Evolutionary conservation across 2,113 vertebrate genomes (phyloP).

Genomic region (Pygoscelis antarcticus): DNA sequence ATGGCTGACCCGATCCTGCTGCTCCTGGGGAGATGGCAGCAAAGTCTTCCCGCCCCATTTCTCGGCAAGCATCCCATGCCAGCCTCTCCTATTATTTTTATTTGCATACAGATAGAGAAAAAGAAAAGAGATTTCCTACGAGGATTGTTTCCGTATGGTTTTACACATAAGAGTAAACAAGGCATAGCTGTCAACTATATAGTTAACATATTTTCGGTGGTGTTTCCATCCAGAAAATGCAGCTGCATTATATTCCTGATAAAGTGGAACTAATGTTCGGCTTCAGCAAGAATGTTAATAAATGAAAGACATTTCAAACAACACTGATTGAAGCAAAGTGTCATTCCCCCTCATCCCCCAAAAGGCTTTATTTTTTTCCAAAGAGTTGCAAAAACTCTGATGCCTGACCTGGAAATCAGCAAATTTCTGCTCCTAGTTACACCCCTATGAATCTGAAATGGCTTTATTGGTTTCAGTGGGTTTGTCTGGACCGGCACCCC

Average conservation of each 20-base stretch:
- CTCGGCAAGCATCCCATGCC: neutral
- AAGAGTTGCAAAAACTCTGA: neutral
- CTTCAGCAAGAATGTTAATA: constrained; percentile 53
- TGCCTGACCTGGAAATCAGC: neutral
- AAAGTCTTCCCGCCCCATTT: neutral
- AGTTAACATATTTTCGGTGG: constrained; percentile 50
- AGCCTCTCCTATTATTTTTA: neutral
- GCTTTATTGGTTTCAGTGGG: neutral
- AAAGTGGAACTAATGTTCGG: constrained; percentile 13
- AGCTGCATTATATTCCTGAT: constrained; percentile 58
- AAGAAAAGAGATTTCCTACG: neutral
- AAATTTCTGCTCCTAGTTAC: neutral
- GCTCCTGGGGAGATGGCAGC: neutral
- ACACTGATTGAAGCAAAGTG: constrained; percentile 32
- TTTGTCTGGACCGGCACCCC: neutral
- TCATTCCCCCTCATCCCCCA: neutral
- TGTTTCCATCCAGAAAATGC: constrained; percentile 55
- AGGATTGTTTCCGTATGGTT: neutral
- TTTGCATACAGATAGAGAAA: neutral
- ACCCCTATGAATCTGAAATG: neutral
- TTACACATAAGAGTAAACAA: neutral
- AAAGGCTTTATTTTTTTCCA: neutral
- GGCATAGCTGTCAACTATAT: neutral
- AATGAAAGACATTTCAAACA: constrained; percentile 49
- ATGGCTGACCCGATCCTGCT: neutral